These are phyloP conservation scores for Arenaria interpres DNA, from an alignment of 2,113 vertebrate genomes.

Conservation along the genomic window DNA sequence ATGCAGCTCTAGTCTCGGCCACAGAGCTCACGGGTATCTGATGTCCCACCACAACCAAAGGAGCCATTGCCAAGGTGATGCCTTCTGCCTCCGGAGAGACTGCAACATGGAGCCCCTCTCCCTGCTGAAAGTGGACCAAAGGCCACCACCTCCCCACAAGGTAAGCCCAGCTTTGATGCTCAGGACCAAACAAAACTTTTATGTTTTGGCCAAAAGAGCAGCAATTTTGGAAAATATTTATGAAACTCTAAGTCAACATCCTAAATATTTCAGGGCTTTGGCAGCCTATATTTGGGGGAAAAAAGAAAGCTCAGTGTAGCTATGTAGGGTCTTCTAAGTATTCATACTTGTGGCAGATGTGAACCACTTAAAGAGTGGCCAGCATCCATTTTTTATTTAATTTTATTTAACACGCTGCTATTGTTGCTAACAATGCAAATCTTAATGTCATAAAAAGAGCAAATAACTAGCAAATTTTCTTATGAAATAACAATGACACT, in stretches of 20 bases:
- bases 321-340: neutral
- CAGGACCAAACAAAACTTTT: neutral
- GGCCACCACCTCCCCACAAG: neutral
- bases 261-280: neutral
- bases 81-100: neutral
- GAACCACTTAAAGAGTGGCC: neutral
- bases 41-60: neutral
- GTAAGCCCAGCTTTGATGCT: neutral
- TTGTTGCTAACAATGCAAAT: neutral
- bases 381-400: neutral
- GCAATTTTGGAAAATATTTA: neutral
- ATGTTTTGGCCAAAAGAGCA: neutral
- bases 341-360: neutral
- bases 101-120: neutral
- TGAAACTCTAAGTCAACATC: neutral
- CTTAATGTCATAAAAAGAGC: neutral
- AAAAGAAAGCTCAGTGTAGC: neutral
- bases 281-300: neutral
- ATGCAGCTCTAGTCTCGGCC: neutral
- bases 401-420: neutral
- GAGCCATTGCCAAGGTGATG: neutral
- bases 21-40: neutral
- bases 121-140: neutral
- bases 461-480: neutral
- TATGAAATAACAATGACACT: neutral